Conservation (phyloP, 2,888 invertebrate genomes). For the Dryocosmus kuriphilus region DNA sequence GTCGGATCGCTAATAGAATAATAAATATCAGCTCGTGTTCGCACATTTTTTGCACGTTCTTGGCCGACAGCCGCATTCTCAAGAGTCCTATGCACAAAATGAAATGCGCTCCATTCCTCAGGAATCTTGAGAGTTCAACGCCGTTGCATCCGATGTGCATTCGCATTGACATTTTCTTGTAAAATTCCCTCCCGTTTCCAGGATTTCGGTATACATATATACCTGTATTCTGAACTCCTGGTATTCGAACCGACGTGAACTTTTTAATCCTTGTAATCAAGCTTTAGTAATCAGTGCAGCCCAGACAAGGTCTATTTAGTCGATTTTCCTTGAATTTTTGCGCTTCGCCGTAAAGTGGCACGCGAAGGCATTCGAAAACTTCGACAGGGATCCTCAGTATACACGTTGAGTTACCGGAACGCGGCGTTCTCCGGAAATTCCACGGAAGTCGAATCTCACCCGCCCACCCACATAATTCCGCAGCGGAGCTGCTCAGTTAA, state of each 20-base stretch:
- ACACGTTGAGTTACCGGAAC: constrained; percentile 36
- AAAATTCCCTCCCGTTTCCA: no score
- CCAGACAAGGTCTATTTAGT: neutral
- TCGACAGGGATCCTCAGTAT: constrained; percentile 19
- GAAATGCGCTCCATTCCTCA: neutral
- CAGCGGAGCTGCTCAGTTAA: constrained; percentile 67
- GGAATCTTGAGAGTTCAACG: constrained; percentile 30
- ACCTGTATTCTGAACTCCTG: neutral
- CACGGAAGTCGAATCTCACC: constrained; percentile 65
- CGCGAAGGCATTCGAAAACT: constrained; percentile 34
- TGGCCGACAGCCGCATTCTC: constrained; percentile 51
- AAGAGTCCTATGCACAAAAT: constrained; percentile 60
- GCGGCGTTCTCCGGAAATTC: constrained; percentile 66
- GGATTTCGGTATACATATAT: no score
- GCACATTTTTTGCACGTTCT: constrained; percentile 62
- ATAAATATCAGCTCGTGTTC: constrained; percentile 67
- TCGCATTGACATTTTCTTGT: neutral
- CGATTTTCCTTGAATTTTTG: constrained; percentile 20
- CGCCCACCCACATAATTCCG: constrained; percentile 67
- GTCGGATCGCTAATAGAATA: constrained; percentile 72
- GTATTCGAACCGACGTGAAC: neutral
- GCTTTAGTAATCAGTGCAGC: neutral
- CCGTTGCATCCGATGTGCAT: constrained; percentile 42
- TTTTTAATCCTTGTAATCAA: neutral
- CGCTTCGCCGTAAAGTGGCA: neutral